Conservation (phyloP, 2,797 vertebrate genomes). For the Luscinia luscinia region DNA sequence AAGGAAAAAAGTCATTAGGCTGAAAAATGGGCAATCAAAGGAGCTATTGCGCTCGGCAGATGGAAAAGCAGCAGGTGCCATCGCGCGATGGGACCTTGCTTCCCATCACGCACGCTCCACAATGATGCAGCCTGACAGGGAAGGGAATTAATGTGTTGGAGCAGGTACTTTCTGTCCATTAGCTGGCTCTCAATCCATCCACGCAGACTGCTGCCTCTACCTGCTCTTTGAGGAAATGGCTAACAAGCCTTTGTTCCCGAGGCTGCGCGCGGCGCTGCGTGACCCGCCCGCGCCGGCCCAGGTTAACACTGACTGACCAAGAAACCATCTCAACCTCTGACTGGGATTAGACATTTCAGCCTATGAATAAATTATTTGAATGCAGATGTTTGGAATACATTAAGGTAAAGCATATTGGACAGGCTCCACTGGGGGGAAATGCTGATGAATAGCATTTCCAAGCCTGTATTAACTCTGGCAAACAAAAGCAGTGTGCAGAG, state of each 20-base stretch:
- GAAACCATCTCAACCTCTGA: slow-evolving; percentile 67
- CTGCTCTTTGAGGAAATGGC: slow-evolving; percentile 61
- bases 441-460: slow-evolving; percentile 78
- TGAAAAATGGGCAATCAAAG: slow-evolving; percentile 84
- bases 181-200: slow-evolving; percentile 76
- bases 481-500: slow-evolving; percentile 71
- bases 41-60: slow-evolving; percentile 84
- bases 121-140: slow-evolving; percentile 90
- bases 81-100: slow-evolving; percentile 81
- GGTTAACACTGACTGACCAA: slow-evolving; percentile 62
- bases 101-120: slow-evolving; percentile 85
- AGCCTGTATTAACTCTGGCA: slow-evolving; percentile 76
- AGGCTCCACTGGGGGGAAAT: slow-evolving; percentile 61
- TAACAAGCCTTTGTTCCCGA: slow-evolving; percentile 35
- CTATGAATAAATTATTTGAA: slow-evolving; percentile 80
- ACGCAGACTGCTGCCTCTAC: slow-evolving; percentile 64
- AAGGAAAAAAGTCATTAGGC: slow-evolving; percentile 80
- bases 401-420: slow-evolving; percentile 69
- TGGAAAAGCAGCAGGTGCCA: slow-evolving; percentile 94
- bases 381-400: slow-evolving; percentile 81
- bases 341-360: slow-evolving; percentile 71
- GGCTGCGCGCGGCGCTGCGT: not conserved
- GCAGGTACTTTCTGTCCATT: slow-evolving; percentile 87
- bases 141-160: slow-evolving; percentile 86
- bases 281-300: slow-evolving; percentile 39